These are phyloP conservation scores for Oopsacas minuta DNA, from an alignment of 37 sponge, comb jelly and placozoan genomes.

Conservation along the genomic window DNA sequence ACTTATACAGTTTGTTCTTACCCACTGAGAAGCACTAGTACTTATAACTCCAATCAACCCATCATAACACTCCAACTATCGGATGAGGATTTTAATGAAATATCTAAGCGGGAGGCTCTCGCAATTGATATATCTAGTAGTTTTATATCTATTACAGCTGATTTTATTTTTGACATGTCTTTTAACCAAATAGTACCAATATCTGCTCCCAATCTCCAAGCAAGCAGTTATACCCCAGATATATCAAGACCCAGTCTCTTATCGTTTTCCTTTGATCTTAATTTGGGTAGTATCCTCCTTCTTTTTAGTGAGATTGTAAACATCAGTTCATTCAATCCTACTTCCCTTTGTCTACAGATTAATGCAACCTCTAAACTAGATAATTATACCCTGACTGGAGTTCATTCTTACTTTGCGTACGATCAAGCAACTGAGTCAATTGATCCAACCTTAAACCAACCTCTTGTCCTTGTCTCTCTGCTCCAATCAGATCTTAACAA, in stretches of 20 bases:
- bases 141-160: slow-evolving; percentile 56
- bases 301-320: slow-evolving; percentile 65
- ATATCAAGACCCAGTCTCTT: slow-evolving; percentile 36
- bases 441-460: background rate
- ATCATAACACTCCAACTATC: slow-evolving; percentile 36
- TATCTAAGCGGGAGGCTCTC: slow-evolving; percentile 36
- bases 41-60: slow-evolving; percentile 23
- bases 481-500: slow-evolving; percentile 35
- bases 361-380: background rate
- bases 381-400: slow-evolving; percentile 15
- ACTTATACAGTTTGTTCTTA: background rate
- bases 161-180: slow-evolving; percentile 53
- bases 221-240: slow-evolving; percentile 32
- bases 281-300: slow-evolving; percentile 34
- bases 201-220: slow-evolving; percentile 46
- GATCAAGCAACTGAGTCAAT: background rate
- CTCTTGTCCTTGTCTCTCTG: background rate
- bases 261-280: slow-evolving; percentile 36
- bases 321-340: slow-evolving; percentile 33
- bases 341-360: slow-evolving; percentile 28
- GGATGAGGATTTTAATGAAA: slow-evolving; percentile 41
- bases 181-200: slow-evolving; percentile 60
- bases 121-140: slow-evolving; percentile 52
- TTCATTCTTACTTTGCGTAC: background rate
- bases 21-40: background rate